Evolutionary conservation across 2,113 vertebrate genomes (phyloP), one percentile per base, ranked within the genome.

Genomic region (Corythaixoides concolor): DNA sequence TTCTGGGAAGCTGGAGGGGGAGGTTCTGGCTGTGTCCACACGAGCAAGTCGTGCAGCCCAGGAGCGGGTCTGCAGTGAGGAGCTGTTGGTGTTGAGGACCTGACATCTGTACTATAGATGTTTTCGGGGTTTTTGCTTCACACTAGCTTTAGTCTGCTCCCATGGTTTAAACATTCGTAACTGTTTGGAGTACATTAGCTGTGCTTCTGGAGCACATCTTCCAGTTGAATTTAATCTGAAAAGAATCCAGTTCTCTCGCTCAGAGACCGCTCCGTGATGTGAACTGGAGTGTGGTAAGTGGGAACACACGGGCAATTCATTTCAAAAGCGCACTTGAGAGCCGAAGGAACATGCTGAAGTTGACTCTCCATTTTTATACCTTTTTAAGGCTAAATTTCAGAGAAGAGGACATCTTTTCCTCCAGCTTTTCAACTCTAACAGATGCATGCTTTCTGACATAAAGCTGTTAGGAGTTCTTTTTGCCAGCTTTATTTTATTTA

Each of bases 151-250:
- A 92, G 68, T 95, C 86, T 94, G 91, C 96, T 96, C 95, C 96
- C 96, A 97, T 91, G 95, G 93, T 72, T 95, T 95, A 89, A 89
- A 63, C 76, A 91, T 95, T 90, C 18, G 0, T 68, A 89, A 50
- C 47, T 89, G 82, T 79, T 94, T 94, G 91, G 91, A 94, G 89
- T 52, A 20, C 69, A 97, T 96, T 97, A 95, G 89, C 53, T 78
- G 91, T 91, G 91, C 91, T 97, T 97, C 96, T 96, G 96, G 94
- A 96, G 95, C 89, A 92, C 96, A 97, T 97, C 93, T 91, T 96
- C 93, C 91, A 95, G 84, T 97, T 85, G 89, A 97, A 89, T 91
- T 96, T 95, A 95, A 97, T 96, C 95, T 91, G 91, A 97, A 96
- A 95, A 91, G 96, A 94, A 97, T 97, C 96, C 93, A 97, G 87